These are phyloP conservation scores for Catocala nupta DNA, from an alignment of 2,888 invertebrate species.

Conservation along the genomic window DNA sequence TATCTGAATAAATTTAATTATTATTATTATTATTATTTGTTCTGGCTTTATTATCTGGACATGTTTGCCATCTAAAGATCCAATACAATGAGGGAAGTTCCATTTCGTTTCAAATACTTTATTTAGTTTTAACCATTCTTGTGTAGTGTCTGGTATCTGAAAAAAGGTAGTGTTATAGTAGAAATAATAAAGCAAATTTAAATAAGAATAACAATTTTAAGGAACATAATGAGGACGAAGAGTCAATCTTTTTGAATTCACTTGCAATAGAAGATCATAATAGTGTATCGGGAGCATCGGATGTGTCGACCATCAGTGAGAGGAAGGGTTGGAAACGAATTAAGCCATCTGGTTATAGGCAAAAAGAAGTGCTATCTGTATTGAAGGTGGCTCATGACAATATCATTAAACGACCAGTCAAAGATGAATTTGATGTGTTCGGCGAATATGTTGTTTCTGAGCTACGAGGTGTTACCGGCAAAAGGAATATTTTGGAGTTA, in stretches of 20 bases:
- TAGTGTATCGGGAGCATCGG: conserved; percentile 1
- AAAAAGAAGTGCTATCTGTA: not conserved
- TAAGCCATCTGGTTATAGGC: no score
- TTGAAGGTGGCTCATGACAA: conserved; percentile 8
- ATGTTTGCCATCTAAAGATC: not conserved
- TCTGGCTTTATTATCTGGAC: not conserved
- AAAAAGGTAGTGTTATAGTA: no score
- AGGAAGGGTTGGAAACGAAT: not conserved
- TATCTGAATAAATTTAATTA: no score
- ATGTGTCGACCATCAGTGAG: not conserved
- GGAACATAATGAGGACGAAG: not conserved
- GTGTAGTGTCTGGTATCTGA: not conserved
- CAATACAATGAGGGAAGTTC: not conserved
- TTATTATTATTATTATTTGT: no score
- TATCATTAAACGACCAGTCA: conserved; percentile 8
- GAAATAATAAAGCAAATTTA: not conserved
- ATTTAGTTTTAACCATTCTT: not conserved
- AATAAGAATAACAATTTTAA: not conserved
- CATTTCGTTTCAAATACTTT: not conserved
- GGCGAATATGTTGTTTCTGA: conserved; percentile 7
- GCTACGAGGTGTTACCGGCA: conserved; percentile 9
- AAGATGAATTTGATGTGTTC: conserved; percentile 8
- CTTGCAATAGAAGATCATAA: conserved; percentile 1
- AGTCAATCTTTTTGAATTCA: not conserved
- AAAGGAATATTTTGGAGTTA: conserved; percentile 6